Evolutionary conservation across 2,888 invertebrate species (phyloP).

Genomic region (Cheilosia variabilis): DNA sequence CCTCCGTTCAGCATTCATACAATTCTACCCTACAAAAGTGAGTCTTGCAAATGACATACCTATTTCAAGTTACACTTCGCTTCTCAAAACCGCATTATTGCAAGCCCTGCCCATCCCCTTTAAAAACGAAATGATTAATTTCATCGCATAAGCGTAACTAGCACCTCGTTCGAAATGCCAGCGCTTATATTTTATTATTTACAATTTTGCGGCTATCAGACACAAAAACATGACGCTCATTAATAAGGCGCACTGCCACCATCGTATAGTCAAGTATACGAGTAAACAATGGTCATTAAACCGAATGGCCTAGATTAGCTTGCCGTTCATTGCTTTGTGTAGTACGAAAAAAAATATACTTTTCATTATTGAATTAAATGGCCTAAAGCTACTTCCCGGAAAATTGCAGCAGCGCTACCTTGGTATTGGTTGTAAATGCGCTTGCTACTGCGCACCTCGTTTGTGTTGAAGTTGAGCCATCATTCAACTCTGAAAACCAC

Average conservation of each 20-base stretch:
- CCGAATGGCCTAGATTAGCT: background rate
- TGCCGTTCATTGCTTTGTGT: background rate
- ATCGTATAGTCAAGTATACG: too few species aligned
- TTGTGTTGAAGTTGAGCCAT: background rate
- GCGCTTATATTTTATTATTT: slow-evolving; percentile 10
- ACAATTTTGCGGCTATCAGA: slow-evolving; percentile 22
- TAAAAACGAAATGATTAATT: slow-evolving; percentile 8
- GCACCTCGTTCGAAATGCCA: slow-evolving; percentile 6
- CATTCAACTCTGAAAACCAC: slow-evolving; percentile 6
- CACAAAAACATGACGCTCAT: background rate
- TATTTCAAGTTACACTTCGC: too few species aligned
- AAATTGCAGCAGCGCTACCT: slow-evolving; percentile 48
- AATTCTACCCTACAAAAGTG: too few species aligned
- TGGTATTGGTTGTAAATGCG: background rate
- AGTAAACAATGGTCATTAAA: too few species aligned
- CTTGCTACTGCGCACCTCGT: background rate
- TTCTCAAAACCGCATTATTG: too few species aligned
- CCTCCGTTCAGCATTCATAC: too few species aligned
- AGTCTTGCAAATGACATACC: too few species aligned
- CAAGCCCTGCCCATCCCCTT: background rate
- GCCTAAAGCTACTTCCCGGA: slow-evolving; percentile 5
- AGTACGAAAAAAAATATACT: slow-evolving; percentile 14
- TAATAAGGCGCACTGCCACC: background rate
- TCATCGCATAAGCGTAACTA: background rate
- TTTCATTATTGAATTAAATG: slow-evolving; percentile 55